Evolutionary conservation across 2,888 invertebrate genomes (phyloP).

Genomic region (Synanthedon myopaeformis): DNA sequence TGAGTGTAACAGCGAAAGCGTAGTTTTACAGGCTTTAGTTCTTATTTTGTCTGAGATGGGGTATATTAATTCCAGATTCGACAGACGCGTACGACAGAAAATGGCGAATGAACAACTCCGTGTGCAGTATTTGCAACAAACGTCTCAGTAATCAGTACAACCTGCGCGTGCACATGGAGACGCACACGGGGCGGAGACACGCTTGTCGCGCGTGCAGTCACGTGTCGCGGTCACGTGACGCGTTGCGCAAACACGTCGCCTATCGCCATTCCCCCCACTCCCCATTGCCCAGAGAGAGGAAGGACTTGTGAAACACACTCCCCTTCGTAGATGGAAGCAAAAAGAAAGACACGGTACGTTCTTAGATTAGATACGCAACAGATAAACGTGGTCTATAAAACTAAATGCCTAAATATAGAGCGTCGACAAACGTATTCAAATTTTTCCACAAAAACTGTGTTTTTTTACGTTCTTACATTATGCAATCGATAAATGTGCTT

Average conservation of each 20-base stretch:
- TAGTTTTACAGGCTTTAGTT: no score
- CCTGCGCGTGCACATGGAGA: conserved; percentile 89
- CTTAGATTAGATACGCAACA: neutral
- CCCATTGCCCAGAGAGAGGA: conserved; percentile 3
- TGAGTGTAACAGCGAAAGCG: no score
- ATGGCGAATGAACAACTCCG: conserved; percentile 57
- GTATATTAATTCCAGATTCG: conserved; percentile 13
- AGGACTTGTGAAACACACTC: neutral
- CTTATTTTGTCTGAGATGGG: no score
- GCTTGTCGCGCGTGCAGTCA: conserved; percentile 89
- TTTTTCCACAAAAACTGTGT: no score
- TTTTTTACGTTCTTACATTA: no score
- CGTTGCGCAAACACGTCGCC: conserved; percentile 88
- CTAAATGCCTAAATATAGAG: no score
- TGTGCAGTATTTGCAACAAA: conserved; percentile 88
- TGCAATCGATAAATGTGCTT: no score
- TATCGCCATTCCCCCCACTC: conserved; percentile 86
- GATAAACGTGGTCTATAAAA: no score
- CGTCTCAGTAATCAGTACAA: conserved; percentile 92
- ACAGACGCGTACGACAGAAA: conserved; percentile 40
- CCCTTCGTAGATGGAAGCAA: no score
- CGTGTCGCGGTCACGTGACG: conserved; percentile 88
- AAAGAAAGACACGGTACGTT: no score
- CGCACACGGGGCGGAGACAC: conserved; percentile 89
- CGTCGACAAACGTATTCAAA: no score